Base-by-base conservation (phyloP, 2,888 invertebrate species). In the Epicampocera succincta region DNA sequence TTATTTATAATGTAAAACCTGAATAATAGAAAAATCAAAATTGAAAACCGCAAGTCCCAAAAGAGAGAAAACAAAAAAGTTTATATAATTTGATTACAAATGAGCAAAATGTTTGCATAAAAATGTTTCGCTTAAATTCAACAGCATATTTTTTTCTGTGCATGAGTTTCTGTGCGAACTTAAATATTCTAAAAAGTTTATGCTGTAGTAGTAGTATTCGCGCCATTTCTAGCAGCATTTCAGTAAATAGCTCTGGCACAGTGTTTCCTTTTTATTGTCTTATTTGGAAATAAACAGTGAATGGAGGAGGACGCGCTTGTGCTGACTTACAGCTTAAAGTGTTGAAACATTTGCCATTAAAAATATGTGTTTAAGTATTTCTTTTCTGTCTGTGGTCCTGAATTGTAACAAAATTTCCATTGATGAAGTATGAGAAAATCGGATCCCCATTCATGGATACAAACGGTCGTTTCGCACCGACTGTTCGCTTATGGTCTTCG, bases 261-360 rank as follows among this genome's bases (percentile, higher is more conserved):
- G 33, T 9, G 42, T 40, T 29, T 52, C 33, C 15, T 54, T 42
- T 5, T 42, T 17, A 15, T 44, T 44, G 13, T 8, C 40, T 19
- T 54, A 9, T 33, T 33, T 21, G 15, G 15, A 11, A 11, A 4
- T 9, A 33, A 63, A 33, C 25, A 25, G 2, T 25, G 25, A 25
- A 25, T 25, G 38, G 8, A 9, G 48, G 9, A 33, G 15, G 19
- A 15, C 11, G 13, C 46, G n/a, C 29, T 44, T 33, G 12, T 38
- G 48, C 15, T 12, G 9, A 29, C 6, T 21, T 33, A 40, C 52
- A 29, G 17, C 48, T 54, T 52, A 17, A 17, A 50, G 77, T 69
- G 52, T 63, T 69, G 25, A 52, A 54, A 61, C 11, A 46, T 48
- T 66, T 75, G 68, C 61, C 61, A 61, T 69, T 44, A 12, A 33